Base-by-base conservation (phyloP, 2,113 vertebrate species). In the Psilopogon haemacephalus region DNA sequence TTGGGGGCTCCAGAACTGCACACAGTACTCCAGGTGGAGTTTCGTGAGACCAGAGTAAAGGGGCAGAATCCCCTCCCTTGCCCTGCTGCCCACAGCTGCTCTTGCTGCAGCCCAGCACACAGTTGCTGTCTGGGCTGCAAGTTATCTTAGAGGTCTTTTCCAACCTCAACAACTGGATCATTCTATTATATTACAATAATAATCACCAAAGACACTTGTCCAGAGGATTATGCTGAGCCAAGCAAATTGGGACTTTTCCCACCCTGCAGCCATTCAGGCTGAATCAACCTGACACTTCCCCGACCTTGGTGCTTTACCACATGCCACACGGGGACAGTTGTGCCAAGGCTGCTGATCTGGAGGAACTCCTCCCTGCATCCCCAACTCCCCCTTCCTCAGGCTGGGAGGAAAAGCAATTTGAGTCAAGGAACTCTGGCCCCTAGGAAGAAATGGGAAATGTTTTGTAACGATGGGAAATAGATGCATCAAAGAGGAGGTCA, bases 291-390 rank as follows among this genome's bases (percentile, higher is more conserved):
- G 0, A 42, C 23, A 5, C 73, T 89, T 75, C n/a, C 67, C 20
- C 73, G 42, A n/a, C 32, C 15, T 1, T 13, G 38, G 12, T 8
- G 15, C 46, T 89, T 89, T 42, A 78, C n/a, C 42, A 50, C 32
- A 26, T 38, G 40, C 14, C 2, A 0, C 65, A 44, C 1, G 0
- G 28, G 11, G 44, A 59, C 9, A 15, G 28, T 55, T 40, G 12
- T 70, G 79, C 56, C 56, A 60, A 4, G 10, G 19, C 2, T 26
- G 9, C 7, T 56, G 52, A 52, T 81, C 38, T 48, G 24, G 27
- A 55, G 18, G 10, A 89, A 30, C 15, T 16, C 64, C 54, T 70
- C 15, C 38, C 23, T 46, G 17, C 0, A 0, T 35, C 9, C 3
- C 4, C 16, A 15, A 9, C 65, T 19, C 54, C 14, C 58, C n/a